Evolutionary conservation across 2,113 vertebrate genomes (phyloP), one percentile per base, ranked within the genome.

Genomic region (Lagopus leucura): DNA sequence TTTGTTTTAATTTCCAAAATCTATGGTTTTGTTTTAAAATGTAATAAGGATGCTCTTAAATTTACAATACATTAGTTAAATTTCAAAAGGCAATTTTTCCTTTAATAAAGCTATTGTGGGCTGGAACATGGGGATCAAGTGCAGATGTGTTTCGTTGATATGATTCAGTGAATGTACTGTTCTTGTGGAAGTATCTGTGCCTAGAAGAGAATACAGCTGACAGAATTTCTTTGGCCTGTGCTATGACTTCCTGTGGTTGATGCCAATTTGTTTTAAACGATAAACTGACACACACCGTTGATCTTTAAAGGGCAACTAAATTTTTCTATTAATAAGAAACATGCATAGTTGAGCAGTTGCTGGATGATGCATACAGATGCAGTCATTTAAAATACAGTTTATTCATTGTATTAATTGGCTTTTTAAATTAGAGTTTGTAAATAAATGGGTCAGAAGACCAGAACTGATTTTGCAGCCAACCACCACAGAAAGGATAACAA

Each of bases 81-180:
- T 90, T 95, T 38, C 43, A 45, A 58, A 66, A 89, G 82, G 7
- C 27, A 86, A 54, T 88, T 95, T 89, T 78, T 18, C 12, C 40
- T 92, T 3, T 69, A 84, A 79, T 82, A 79, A 92, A 93, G 54
- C 63, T 82, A 20, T 79, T 87, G 58, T 72, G 25, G 52, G 43
- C 63, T 90, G 66, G 69, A 88, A 76, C 61, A 36, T 75, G 88
- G 80, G 67, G 65, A 77, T 94, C 72, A 71, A 36, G n/a, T 69
- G 77, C 40, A 90, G 90, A 65, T 81, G 11, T 81, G 38, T 90
- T 95, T 91, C 93, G 17, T 93, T 77, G 42, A 47, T 86, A 47
- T 4, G 1, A 75, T 61, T 83, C 66, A 75, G 27, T 75, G 34
- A 91, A 90, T 43, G 8, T 86, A 54, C 43, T 86, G 25, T 83